Evolutionary conservation across 2,113 vertebrate species (phyloP).

Genomic region (Sebastes fasciatus): DNA sequence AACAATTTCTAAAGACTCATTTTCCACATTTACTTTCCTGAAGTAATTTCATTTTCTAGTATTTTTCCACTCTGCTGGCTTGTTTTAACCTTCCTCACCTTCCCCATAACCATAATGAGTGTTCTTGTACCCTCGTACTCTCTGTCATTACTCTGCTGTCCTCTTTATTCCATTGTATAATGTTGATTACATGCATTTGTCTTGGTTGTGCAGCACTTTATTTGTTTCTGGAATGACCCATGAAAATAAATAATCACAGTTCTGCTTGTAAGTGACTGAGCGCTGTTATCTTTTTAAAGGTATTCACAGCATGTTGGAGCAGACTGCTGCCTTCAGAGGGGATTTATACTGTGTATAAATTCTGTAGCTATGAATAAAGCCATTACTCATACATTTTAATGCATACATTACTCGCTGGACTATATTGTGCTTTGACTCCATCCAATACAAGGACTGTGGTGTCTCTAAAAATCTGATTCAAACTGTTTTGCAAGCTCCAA

Average conservation of each 20-base stretch:
- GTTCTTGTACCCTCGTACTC: neutral
- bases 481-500: slow-evolving; percentile 5
- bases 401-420: slow-evolving; percentile 36
- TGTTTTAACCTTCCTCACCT: slow-evolving; percentile 28
- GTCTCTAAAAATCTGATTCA: neutral
- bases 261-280: slow-evolving; percentile 9
- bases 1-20: neutral
- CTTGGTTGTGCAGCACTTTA: slow-evolving; percentile 19
- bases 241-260: slow-evolving; percentile 30
- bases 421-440: slow-evolving; percentile 3
- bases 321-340: slow-evolving; percentile 16
- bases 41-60: slow-evolving; percentile 10
- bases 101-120: neutral
- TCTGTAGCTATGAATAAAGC: neutral
- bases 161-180: slow-evolving; percentile 7
- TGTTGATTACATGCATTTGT: slow-evolving; percentile 2
- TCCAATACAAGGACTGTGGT: neutral
- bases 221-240: slow-evolving; percentile 30
- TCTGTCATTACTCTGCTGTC: slow-evolving; percentile 3
- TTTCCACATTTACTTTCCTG: neutral
- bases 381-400: slow-evolving; percentile 45
- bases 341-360: slow-evolving; percentile 32
- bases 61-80: slow-evolving; percentile 22
- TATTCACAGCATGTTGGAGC: slow-evolving; percentile 16
- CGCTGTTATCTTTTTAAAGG: neutral